Conservation (phyloP, 2,888 invertebrate species). For the Hyppa rectilinea region DNA sequence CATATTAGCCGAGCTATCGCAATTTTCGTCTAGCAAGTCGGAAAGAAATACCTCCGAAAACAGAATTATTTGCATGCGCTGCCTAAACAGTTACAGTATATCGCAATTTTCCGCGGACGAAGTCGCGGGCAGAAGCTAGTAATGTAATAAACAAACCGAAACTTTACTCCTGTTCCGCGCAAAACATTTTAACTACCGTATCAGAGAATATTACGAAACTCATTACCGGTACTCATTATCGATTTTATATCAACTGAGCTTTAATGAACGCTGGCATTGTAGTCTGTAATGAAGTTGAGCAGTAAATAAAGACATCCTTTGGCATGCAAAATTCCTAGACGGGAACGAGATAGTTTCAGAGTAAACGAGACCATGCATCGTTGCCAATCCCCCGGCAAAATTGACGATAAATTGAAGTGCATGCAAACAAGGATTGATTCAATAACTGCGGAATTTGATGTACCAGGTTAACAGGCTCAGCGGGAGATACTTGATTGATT, state of each 20-base stretch:
- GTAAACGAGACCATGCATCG: constrained; percentile 53
- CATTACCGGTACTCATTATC: constrained; percentile 26
- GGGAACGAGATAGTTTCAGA: constrained; percentile 54
- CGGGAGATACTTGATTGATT: constrained; percentile 56
- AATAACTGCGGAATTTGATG: constrained; percentile 68
- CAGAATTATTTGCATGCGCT: no score
- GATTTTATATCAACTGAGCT: constrained; percentile 38
- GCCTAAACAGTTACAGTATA: no score
- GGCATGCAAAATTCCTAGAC: constrained; percentile 60
- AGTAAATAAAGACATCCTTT: constrained; percentile 58
- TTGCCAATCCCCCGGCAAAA: constrained; percentile 72
- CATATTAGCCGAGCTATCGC: no score
- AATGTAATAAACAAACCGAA: neutral
- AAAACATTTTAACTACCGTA: neutral
- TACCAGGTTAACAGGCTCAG: constrained; percentile 50
- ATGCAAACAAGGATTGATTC: constrained; percentile 72
- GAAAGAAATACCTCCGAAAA: no score
- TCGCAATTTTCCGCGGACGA: no score
- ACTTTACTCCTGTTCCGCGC: neutral
- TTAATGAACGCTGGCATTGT: constrained; percentile 44
- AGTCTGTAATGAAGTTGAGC: constrained; percentile 49
- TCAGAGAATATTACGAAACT: constrained; percentile 22
- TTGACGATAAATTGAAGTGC: constrained; percentile 74
- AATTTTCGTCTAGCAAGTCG: no score
- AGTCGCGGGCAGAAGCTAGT: no score